phyloP scores from a whole-genome alignment of 2,888 invertebrate species.

The Cistogaster globosa region DNA sequence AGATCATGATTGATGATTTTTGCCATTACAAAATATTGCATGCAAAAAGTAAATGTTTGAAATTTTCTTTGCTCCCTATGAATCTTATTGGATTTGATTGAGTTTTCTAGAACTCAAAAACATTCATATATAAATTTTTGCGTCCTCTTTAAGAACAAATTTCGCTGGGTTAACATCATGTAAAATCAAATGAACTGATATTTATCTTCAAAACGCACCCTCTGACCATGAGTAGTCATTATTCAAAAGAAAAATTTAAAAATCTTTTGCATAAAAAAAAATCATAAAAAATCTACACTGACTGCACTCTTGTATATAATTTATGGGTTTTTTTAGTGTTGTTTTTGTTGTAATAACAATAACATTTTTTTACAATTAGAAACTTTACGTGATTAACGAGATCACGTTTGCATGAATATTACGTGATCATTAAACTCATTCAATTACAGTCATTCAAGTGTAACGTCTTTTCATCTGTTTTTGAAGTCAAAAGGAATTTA shows the following conservation, averaged over 20 bases:
- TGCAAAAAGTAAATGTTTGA: no score
- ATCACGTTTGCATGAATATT: constrained; percentile 66
- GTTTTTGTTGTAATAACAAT: constrained; percentile 32
- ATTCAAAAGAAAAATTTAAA: constrained; percentile 16
- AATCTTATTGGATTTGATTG: no score
- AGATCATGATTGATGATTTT: no score
- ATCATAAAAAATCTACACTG: constrained; percentile 1
- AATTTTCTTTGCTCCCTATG: no score
- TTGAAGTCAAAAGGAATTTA: constrained; percentile 47
- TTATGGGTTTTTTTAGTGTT: constrained; percentile 27
- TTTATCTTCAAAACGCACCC: constrained; percentile 8
- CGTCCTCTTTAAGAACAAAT: not conserved
- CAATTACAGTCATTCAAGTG: constrained; percentile 51
- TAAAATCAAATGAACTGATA: constrained; percentile 4
- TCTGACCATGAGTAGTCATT: constrained; percentile 32
- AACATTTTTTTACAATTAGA: constrained; percentile 49
- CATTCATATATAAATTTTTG: no score
- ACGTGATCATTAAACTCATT: constrained; percentile 60
- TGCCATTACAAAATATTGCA: no score
- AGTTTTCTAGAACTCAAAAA: no score
- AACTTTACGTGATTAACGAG: constrained; percentile 69
- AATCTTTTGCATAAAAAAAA: constrained; percentile 12
- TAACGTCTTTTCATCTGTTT: constrained; percentile 40
- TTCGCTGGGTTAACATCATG: not conserved
- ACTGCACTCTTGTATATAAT: constrained; percentile 41